phyloP scores from a whole-genome alignment of 1,140 invertebrate genomes.

The Chymomyza costata region DNA sequence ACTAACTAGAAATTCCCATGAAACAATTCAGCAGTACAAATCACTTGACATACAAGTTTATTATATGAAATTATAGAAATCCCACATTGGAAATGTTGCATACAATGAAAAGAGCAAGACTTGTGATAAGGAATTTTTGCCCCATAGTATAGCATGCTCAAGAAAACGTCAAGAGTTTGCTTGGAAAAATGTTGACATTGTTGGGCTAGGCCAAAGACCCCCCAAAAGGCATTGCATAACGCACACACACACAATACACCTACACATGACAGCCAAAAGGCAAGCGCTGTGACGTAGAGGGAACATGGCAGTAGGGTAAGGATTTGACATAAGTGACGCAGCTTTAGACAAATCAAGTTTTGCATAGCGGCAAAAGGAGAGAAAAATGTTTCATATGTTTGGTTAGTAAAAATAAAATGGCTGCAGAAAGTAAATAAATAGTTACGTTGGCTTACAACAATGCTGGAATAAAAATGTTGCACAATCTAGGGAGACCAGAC shows the following conservation, averaged over 20 bases:
- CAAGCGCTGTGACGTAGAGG: neutral
- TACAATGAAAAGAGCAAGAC: too few relatives aligned
- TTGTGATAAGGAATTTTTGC: too few relatives aligned
- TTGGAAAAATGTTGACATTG: constrained; percentile 51
- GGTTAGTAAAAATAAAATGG: constrained; percentile 7
- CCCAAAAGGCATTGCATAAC: neutral
- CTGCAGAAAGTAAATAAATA: too few relatives aligned
- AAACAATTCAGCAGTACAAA: too few relatives aligned
- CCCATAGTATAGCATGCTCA: too few relatives aligned
- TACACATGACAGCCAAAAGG: constrained; percentile 11
- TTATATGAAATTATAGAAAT: too few relatives aligned
- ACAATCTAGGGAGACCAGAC: constrained; percentile 37
- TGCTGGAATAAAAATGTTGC: constrained; percentile 39
- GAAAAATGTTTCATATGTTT: constrained; percentile 35
- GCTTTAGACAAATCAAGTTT: constrained; percentile 47
- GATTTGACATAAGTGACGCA: too few relatives aligned
- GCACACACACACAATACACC: neutral
- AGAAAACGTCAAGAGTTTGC: constrained; percentile 43
- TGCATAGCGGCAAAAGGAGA: constrained; percentile 26
- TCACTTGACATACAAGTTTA: too few relatives aligned
- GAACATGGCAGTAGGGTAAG: neutral
- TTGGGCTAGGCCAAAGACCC: constrained; percentile 21
- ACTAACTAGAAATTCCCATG: too few relatives aligned
- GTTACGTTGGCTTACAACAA: too few relatives aligned
- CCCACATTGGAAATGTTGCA: too few relatives aligned